Base-by-base conservation (phyloP, 2,797 vertebrate genomes). In the Semaprochilodus insignis region DNA sequence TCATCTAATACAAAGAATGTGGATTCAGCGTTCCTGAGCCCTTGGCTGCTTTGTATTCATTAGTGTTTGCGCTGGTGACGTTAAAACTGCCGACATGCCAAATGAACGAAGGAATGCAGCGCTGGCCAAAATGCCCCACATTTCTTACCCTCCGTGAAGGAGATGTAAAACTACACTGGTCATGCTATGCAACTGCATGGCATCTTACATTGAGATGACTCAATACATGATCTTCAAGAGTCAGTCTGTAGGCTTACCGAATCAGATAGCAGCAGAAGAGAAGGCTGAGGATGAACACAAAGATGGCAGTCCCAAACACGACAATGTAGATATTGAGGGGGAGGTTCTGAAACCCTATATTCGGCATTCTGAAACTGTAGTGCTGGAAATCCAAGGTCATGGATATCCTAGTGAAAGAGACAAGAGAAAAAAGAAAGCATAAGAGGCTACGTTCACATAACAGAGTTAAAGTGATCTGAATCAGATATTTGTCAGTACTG, bases 261-360 rank as follows among this genome's bases (percentile, higher is more conserved):
- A 99, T 99, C 89, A 99, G 91, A 92, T 99, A 99, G 94, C 98
- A 99, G 93, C 98, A 99, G 95, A 99, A 99, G 93, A 99, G 97
- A 85, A 99, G 96, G 89, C 98, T 99, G 88, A 99, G 97, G 91
- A 99, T 99, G 95, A 99, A 99, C 92, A 99, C 98, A 78, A 99
- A 99, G 91, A 99, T 97, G 82, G 97, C 98, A 0, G 98, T 99
- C 88, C 98, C 98, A 4, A 99, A 99, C 88, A 99, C 98, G 90
- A 99, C 98, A 44, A 99, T 99, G 94, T 99, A 99, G 95, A 99
- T 99, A 92, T 99, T 99, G 87, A 99, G 97, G 86, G 98, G 98
- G 90, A 99, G 96, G 91, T 99, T 99, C 95, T 99, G 98, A 93
- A 99, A 99, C 93, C 98, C 98, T 84, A 99, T 99, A 94, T 99